Percentiles rank a stretch among this genome's conserved stretches.
phyloP scores from a whole-genome alignment of 2,113 vertebrate genomes.

The Pleuronectes platessa region DNA sequence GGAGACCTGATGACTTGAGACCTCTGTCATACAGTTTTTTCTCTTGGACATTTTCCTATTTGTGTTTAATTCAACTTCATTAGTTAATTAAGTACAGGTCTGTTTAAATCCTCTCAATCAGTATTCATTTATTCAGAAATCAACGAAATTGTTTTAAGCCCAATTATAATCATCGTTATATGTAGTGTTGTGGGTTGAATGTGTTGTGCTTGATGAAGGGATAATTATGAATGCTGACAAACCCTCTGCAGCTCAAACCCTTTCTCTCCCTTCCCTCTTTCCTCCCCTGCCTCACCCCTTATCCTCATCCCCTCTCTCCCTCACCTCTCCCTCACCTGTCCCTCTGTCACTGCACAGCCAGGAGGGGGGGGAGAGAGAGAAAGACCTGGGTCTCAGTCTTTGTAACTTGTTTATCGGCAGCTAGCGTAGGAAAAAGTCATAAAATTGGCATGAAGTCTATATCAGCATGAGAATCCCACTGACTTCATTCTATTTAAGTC shows the following conservation, averaged over 20 bases:
- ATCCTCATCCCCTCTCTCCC: constrained; percentile 14
- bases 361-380: constrained; percentile 59
- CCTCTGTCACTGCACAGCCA: constrained; percentile 39
- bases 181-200: constrained; percentile 19
- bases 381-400: constrained; percentile 58
- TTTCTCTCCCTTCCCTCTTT: constrained; percentile 42
- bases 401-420: background rate
- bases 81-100: constrained; percentile 2
- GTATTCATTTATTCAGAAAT: background rate
- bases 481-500: background rate
- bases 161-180: constrained; percentile 17
- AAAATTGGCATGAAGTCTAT: background rate
- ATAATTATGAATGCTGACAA: constrained; percentile 56
- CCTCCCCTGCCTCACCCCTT: constrained; percentile 28
- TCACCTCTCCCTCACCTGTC: constrained; percentile 18
- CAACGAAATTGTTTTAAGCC: background rate
- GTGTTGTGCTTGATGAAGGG: constrained; percentile 41
- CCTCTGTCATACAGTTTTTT: constrained; percentile 9
- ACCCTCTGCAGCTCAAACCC: constrained; percentile 68
- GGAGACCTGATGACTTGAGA: constrained; percentile 52
- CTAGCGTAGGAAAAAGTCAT: background rate
- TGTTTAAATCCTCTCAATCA: constrained; percentile 21
- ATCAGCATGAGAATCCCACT: background rate
- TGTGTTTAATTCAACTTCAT: background rate
- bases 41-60: background rate